Conservation (phyloP, 2,797 vertebrate species). For the Intellagama lesueurii region DNA sequence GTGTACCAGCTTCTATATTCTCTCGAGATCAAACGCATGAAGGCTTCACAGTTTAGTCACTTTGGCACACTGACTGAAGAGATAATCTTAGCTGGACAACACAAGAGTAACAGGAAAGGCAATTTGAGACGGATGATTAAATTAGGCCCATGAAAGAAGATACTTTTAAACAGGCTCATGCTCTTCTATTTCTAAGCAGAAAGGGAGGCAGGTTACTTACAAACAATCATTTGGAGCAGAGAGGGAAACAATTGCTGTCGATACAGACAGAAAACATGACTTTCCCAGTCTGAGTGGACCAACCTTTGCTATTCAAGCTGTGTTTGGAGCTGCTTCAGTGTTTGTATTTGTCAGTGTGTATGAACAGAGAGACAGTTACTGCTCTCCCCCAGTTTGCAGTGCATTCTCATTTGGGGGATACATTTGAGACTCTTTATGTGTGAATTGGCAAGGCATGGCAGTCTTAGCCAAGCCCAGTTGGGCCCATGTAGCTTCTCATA, state of each 20-base stretch:
- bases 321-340: not conserved
- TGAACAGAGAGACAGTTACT: not conserved
- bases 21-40: slow-evolving; percentile 55
- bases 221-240: slow-evolving; percentile 21
- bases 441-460: not conserved
- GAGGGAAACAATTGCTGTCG: slow-evolving; percentile 29
- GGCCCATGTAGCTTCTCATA: not conserved
- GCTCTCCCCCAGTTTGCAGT: not conserved
- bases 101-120: slow-evolving; percentile 61
- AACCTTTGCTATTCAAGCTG: not conserved
- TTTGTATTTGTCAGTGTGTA: not conserved
- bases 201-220: slow-evolving; percentile 49
- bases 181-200: slow-evolving; percentile 25
- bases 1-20: not conserved
- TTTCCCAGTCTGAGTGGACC: slow-evolving; percentile 6
- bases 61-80: not conserved
- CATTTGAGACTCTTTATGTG: too few species aligned
- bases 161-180: slow-evolving; percentile 36
- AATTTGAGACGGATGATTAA: slow-evolving; percentile 53
- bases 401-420: too few species aligned
- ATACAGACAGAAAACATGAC: not conserved
- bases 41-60: slow-evolving; percentile 48
- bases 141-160: slow-evolving; percentile 62
- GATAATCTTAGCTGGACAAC: slow-evolving; percentile 62
- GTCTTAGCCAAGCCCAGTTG: not conserved